Evolutionary conservation across 2,888 invertebrate species (phyloP), one percentile per base, ranked within the genome.

Genomic region (Girardia tigrina): DNA sequence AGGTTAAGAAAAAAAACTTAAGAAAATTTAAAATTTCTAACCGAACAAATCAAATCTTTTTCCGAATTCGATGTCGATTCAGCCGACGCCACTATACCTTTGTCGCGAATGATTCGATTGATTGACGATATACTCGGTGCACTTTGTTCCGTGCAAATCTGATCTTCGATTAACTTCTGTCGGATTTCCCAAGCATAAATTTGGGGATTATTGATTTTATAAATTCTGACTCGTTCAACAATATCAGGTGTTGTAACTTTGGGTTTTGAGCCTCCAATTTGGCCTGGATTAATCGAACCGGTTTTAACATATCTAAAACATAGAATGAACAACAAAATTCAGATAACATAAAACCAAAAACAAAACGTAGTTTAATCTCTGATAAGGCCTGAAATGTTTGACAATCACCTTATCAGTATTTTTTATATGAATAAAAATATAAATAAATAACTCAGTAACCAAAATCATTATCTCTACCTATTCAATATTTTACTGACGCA

Each of bases 121-220:
- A 84, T 84, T 69, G 83, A 84, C 75, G 82, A 82, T 73, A 84
- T 83, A 78, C 83, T 83, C 23, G 84, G 84, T 75, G 83, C 82
- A 78, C 82, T 83, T 78, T 82, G 82, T 79, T 83, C 83, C 8
- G 79, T 81, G 77, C 84, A 84, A 56, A 83, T 81, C 20, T 80
- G 81, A 71, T 84, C 84, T 70, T 81, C 80, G 12, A 83, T 78
- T 75, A 84, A 79, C 74, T 83, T 83, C 77, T 83, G 82, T 77
- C 84, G 77, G 29, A 84, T 84, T 78, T 84, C 84, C 84, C 84
- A 84, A 6, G 84, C 84, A 80, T 84, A 84, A 83, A 84, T 83
- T 79, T 83, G 83, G 4, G 84, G 83, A 78, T 83, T 83, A 71
- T 82, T 82, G 16, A 80, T 78, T 78, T 84, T 84, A 78, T 83